Evolutionary conservation across 2,888 invertebrate species (phyloP), one percentile per base, ranked within the genome.

Genomic region (Drosophila affinis): DNA sequence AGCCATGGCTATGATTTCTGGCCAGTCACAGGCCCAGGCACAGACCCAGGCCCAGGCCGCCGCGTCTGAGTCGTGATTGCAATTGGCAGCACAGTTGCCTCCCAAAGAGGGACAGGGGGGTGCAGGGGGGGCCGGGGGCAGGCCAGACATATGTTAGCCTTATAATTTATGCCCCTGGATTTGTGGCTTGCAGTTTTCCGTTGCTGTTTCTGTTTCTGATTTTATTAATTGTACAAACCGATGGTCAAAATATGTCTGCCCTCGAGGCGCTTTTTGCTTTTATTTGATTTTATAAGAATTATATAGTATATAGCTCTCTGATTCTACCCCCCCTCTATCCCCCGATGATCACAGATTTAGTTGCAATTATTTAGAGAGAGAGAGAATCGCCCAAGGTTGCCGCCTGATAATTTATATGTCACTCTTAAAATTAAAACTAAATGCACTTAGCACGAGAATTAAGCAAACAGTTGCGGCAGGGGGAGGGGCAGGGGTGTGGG

Each of bases 341-440:
- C n/a, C n/a, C n/a, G n/a, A n/a, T n/a, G n/a, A n/a, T n/a, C 21
- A 21, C 21, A 21, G 87, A 89, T 89, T 85, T 71, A 72, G 76
- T 85, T 89, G 39, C n/a, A 85, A 85, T 85, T 89, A 74, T 88
- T 77, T 84, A 29, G 29, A 29, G 29, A 27, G 27, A 24, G 24
- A 6, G 27, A 27, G 27, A 27, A 27, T 49, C 46, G 78, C 70
- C 76, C 86, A 89, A 89, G 84, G 88, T 88, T 82, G 81, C 47
- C 21, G 52, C n/a, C 77, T 65, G 82, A 77, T 79, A 85, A 89
- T 84, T 89, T 84, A 82, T 85, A 78, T 85, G 85, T 83, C 88
- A 90, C 85, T 83, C 86, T 81, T 79, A 64, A 87, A 89, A 24
- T 5, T 24, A 24, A 24, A 90, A 89, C 87, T 87, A 83, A 90